Evolutionary conservation across 2,888 invertebrate species (phyloP).

Genomic region (Cosmia trapezina): DNA sequence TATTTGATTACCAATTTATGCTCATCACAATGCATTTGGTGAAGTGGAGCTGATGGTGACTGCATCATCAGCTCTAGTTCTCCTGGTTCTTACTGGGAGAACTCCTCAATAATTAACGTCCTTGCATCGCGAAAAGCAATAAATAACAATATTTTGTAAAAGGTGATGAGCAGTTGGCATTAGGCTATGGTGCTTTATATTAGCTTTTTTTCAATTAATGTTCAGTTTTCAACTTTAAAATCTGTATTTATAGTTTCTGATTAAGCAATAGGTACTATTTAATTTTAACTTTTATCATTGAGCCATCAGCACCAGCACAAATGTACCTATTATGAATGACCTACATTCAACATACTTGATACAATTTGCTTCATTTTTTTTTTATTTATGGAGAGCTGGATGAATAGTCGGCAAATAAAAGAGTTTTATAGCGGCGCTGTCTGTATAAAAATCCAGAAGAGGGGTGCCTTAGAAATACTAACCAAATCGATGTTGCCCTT

Average conservation of each 20-base stretch:
- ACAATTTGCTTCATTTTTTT: not conserved
- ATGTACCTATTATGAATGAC: conserved; percentile 23
- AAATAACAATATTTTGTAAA: no score
- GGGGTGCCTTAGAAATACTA: conserved; percentile 15
- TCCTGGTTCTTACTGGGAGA: no score
- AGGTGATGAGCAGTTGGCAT: no score
- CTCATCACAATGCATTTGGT: no score
- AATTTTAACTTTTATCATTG: conserved; percentile 19
- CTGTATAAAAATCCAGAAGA: not conserved
- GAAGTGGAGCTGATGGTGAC: no score
- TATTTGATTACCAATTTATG: no score
- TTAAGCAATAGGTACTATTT: conserved; percentile 6
- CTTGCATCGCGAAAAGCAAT: no score
- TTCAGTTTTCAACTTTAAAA: not conserved
- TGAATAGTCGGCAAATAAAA: not conserved
- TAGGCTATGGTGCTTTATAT: no score
- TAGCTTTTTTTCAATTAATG: not conserved
- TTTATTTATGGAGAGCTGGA: not conserved
- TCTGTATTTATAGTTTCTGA: conserved; percentile 1
- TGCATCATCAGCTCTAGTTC: no score
- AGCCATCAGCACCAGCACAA: conserved; percentile 2
- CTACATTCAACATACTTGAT: conserved; percentile 14
- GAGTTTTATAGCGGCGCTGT: not conserved
- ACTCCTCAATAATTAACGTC: no score
- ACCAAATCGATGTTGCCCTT: not conserved